Evolutionary conservation across 2,797 vertebrate genomes (phyloP).

Genomic region (Emydoidea blandingii): DNA sequence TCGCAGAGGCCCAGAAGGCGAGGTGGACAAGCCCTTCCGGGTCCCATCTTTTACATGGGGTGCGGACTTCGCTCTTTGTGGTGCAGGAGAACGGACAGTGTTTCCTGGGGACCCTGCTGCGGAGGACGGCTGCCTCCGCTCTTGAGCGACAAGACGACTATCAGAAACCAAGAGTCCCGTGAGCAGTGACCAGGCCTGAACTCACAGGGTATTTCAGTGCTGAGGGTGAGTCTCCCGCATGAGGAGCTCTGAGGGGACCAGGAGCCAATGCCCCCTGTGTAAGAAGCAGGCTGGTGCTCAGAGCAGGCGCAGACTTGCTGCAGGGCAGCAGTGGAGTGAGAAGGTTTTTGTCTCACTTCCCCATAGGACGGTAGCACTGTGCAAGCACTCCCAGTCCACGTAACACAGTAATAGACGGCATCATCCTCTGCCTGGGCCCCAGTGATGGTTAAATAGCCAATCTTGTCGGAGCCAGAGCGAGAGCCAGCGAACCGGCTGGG

Average conservation of each 20-base stretch:
- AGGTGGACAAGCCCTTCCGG: too few relatives aligned
- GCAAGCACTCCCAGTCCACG: too few relatives aligned
- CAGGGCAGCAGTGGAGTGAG: background rate
- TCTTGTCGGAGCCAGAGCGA: background rate
- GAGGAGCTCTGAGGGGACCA: background rate
- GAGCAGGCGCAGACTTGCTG: background rate
- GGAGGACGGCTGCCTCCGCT: too few relatives aligned
- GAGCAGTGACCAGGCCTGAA: background rate
- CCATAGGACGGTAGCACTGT: too few relatives aligned
- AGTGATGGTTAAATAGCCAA: background rate
- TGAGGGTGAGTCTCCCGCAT: background rate
- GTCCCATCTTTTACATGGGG: too few relatives aligned
- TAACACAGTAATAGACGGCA: too few relatives aligned
- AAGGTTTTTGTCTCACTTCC: background rate
- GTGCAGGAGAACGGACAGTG: too few relatives aligned
- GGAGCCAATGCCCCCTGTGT: background rate
- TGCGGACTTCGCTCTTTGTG: too few relatives aligned
- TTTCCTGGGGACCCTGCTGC: too few relatives aligned
- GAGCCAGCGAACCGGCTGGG: conserved; percentile 57
- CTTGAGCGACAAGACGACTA: too few relatives aligned
- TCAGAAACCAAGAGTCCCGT: background rate
- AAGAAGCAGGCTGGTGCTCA: background rate
- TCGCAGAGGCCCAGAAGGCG: too few relatives aligned
- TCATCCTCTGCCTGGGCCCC: too few relatives aligned
- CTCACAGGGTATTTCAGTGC: background rate